phyloP scores from a whole-genome alignment of 2,888 invertebrate species.

The Pyralis farinalis region DNA sequence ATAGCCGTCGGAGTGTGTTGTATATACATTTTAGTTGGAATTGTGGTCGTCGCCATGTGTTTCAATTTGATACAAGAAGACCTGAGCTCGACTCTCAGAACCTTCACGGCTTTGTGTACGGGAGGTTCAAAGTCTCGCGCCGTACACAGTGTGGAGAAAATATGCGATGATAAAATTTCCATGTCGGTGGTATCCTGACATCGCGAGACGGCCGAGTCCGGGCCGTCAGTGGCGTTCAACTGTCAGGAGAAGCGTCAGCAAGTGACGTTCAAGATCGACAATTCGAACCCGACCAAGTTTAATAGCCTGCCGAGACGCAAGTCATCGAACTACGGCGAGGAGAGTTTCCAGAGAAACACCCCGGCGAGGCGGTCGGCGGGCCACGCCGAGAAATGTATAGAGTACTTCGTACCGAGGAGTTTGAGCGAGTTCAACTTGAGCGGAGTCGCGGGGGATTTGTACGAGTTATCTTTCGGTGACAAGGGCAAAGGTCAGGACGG shows the following conservation, averaged over 20 bases:
- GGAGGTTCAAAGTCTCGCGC: constrained; percentile 45
- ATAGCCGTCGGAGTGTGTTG: constrained; percentile 89
- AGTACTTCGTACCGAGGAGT: constrained; percentile 92
- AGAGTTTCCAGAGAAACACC: constrained; percentile 83
- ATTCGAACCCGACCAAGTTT: constrained; percentile 68
- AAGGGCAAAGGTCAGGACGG: constrained; percentile 34
- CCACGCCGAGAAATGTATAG: constrained; percentile 84
- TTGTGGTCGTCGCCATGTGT: constrained; percentile 93
- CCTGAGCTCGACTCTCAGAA: constrained; percentile 58
- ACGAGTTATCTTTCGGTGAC: constrained; percentile 29
- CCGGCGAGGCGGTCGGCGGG: constrained; percentile 84
- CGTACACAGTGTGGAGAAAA: constrained; percentile 68
- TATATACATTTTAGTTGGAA: constrained; percentile 90
- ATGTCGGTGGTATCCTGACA: constrained; percentile 82
- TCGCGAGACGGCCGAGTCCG: constrained; percentile 55
- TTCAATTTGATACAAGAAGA: constrained; percentile 93
- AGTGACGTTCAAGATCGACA: constrained; percentile 61
- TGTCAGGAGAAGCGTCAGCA: constrained; percentile 44
- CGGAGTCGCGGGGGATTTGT: constrained; percentile 63
- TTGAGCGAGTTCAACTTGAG: constrained; percentile 91
- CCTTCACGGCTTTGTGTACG: constrained; percentile 40
- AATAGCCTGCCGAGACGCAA: constrained; percentile 79
- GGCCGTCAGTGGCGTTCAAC: constrained; percentile 47
- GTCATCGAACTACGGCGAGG: constrained; percentile 50
- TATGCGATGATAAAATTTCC: constrained; percentile 71